These are phyloP conservation scores for Drosophila lacertosa DNA, from an alignment of 1,140 invertebrate genomes.

Conservation along the genomic window DNA sequence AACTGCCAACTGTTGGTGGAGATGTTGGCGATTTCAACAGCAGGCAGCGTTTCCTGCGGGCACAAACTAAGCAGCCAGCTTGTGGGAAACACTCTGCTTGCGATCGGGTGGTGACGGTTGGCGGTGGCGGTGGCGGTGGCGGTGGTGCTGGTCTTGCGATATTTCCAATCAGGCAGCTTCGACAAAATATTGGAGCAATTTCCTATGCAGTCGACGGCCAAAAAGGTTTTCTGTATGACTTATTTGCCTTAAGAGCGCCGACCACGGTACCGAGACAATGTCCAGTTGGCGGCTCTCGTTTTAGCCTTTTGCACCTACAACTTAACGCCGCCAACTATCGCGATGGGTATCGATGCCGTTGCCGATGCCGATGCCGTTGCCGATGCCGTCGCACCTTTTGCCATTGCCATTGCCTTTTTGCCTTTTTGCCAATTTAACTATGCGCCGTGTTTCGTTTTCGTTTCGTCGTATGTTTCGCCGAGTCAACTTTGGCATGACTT, in stretches of 20 bases:
- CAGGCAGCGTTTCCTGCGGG: constrained; percentile 57
- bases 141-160: constrained; percentile 31
- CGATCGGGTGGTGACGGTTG: background rate
- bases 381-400: constrained; percentile 32
- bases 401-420: no score
- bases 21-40: constrained; percentile 42
- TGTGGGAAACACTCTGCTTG: background rate
- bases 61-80: constrained; percentile 22
- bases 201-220: constrained; percentile 53
- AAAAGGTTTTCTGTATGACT: constrained; percentile 64
- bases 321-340: constrained; percentile 70
- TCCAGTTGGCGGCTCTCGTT: constrained; percentile 51
- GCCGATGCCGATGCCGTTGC: no score
- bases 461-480: constrained; percentile 62
- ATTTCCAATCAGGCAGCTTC: constrained; percentile 69
- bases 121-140: background rate
- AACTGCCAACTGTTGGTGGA: constrained; percentile 33
- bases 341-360: constrained; percentile 40
- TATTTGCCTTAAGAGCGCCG: constrained; percentile 60
- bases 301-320: constrained; percentile 67
- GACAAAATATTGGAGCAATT: constrained; percentile 79
- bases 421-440: constrained; percentile 73
- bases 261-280: constrained; percentile 24
- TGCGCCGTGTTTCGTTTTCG: constrained; percentile 56
- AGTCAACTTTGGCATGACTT: constrained; percentile 83